A percentile compares a stretch with the other conserved stretches of the same genome.
Conservation (phyloP, 1,140 invertebrate genomes). For the Schlechtendalia chinensis region DNA sequence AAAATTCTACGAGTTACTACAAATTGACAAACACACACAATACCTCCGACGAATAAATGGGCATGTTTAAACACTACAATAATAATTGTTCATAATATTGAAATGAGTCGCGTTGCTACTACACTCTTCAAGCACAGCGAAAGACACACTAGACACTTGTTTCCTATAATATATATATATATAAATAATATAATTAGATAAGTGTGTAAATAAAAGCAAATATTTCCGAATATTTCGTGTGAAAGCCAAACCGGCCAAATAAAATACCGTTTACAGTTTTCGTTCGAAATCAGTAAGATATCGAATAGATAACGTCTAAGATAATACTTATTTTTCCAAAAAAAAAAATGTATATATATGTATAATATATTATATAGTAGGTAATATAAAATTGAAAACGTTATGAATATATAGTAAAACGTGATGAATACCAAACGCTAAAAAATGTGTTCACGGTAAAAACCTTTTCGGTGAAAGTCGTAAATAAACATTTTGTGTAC, state of each 20-base stretch:
- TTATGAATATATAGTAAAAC: slow-evolving; percentile 15
- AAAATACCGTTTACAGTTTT: background rate
- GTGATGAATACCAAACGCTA: slow-evolving; percentile 3
- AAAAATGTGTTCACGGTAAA: background rate
- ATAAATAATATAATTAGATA: background rate
- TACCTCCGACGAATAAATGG: background rate
- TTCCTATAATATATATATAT: background rate
- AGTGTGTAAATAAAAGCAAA: slow-evolving; percentile 21
- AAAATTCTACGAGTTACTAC: slow-evolving; percentile 27
- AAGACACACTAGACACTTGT: background rate
- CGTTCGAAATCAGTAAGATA: background rate
- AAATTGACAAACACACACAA: slow-evolving; percentile 21
- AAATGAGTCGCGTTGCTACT: background rate
- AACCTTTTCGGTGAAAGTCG: background rate
- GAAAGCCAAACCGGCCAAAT: background rate
- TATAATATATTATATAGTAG: background rate
- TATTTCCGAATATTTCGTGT: background rate
- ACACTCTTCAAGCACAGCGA: background rate
- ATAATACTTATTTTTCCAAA: background rate
- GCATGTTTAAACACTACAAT: slow-evolving; percentile 5
- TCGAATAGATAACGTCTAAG: background rate
- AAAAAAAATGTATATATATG: background rate
- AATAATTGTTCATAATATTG: background rate
- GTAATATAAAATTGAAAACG: slow-evolving; percentile 11
- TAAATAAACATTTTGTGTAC: background rate